Base-by-base conservation (phyloP, 2,797 vertebrate species). In the Poecilia gillii region DNA sequence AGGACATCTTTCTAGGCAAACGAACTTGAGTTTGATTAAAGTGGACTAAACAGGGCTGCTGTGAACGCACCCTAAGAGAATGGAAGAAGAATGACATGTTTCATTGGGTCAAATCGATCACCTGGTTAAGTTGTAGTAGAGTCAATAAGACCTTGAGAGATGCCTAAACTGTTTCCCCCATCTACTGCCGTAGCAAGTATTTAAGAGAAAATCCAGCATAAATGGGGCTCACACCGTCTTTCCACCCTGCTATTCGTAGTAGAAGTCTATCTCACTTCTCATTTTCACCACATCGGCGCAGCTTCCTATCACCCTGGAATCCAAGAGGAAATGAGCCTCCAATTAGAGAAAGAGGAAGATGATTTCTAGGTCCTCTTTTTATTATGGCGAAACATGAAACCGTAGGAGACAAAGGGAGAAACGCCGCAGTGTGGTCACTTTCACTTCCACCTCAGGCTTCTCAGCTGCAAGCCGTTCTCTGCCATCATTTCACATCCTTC, bases 371-470 rank as follows among this genome's bases (percentile, higher is more conserved):
- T 91, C 80, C 90, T 86, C 83, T 90, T 91, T 90, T 91, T 9
- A 12, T 80, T 81, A 16, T 79, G 68, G 43, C 55, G 74, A 84
- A 89, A 89, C 77, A 14, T 12, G 45, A 91, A 77, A 75, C 62
- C 20, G 66, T 75, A 53, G 18, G 43, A 20, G 23, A 45, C 31
- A 70, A 76, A 81, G 4, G 0, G 71, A 47, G 28, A n/a, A 16
- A 68, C 8, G 4, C 64, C 1, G 1, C 64, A 39, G 64, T 41
- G 66, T 51, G 79, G 79, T 84, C 85, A 78, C 88, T 94, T 92
- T 94, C 93, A 92, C 91, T 94, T 94, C 92, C 84, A 72, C 85
- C 77, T 84, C 7, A n/a, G 78, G 57, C 36, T 31, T 81, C 59
- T 80, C 64, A 33, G 82, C 62, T n/a, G 7, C 68, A 62, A 55